Conservation (phyloP, 2,888 invertebrate genomes). For the Priocnemis perturbator region DNA sequence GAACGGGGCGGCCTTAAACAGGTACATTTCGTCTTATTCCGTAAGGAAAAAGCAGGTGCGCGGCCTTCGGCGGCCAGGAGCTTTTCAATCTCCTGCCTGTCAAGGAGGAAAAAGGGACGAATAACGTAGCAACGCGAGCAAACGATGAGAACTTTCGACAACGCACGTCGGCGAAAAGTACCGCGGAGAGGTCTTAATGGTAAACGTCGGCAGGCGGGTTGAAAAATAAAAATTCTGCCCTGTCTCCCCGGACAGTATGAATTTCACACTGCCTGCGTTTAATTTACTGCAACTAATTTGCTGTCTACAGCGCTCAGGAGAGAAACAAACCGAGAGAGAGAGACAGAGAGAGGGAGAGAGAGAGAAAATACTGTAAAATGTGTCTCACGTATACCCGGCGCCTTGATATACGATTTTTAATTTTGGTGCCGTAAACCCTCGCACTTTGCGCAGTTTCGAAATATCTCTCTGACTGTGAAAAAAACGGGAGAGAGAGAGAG, state of each 20-base stretch:
- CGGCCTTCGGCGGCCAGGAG: conserved; percentile 23
- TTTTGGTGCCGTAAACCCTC: conserved; percentile 1
- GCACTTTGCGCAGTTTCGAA: no score
- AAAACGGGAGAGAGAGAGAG: no score
- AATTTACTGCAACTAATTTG: conserved; percentile 22
- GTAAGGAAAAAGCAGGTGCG: neutral
- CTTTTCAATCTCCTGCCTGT: conserved; percentile 58
- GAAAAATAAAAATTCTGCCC: neutral
- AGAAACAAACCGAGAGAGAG: neutral
- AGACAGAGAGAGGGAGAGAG: neutral
- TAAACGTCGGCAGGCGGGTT: neutral
- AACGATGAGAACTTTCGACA: conserved; percentile 14
- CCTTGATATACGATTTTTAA: conserved; percentile 27
- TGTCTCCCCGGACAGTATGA: neutral
- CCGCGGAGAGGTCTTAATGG: conserved; percentile 1
- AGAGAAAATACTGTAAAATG: conserved; percentile 11
- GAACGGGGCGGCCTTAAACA: neutral
- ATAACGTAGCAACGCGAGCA: conserved; percentile 28
- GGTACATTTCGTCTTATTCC: neutral
- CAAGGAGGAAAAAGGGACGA: conserved; percentile 45
- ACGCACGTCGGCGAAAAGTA: neutral
- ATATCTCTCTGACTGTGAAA: no score
- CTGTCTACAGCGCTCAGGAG: neutral
- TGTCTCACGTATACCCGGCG: conserved; percentile 7
- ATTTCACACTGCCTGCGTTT: conserved; percentile 7